Evolutionary conservation across 1,140 invertebrate genomes (phyloP), one percentile per base, ranked within the genome.

Genomic region (Melanaphis sacchari): DNA sequence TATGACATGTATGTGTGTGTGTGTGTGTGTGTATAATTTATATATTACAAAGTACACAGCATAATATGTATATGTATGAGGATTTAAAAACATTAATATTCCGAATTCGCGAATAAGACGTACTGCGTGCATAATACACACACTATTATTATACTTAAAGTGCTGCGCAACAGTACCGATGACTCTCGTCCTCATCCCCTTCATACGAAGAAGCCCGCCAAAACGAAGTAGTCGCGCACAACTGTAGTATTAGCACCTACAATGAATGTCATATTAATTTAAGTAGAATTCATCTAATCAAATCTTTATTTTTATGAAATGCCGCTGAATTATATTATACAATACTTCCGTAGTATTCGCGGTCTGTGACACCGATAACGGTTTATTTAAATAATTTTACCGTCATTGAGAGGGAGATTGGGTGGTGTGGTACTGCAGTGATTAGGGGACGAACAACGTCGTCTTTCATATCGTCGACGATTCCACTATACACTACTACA

Each of bases 11-110:
- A 22, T 49, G n/a, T n/a, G n/a, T 46, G 22, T 41, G n/a, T 88
- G 26, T 38, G 26, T 36, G 43, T 11, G 31, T 9, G 31, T 88
- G 43, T 88, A 66, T 15, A 66, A 66, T 66, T 31, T 31, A n/a
- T 31, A 15, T 66, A n/a, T 66, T 76, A 36, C 59, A 18, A n/a
- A 4, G 31, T n/a, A 38, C 41, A 8, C 41, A 8, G 31, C 46
- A 7, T 40, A 40, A 41, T 49, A 31, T 22, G 24, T 46, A 21
- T 49, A n/a, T 88, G 43, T 52, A 87, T 41, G 41, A 87, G 84
- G 84, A 87, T 87, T 87, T 87, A 87, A 43, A 87, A 87, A 87
- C 84, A 87, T 87, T 87, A 87, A 87, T 87, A 87, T 46, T 87
- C 84, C 41, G 84, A 87, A 87, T 87, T 87, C 43, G 85, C 76